Base-by-base conservation (phyloP, 2,888 invertebrate species). In the Brachynemurus nebulosus region DNA sequence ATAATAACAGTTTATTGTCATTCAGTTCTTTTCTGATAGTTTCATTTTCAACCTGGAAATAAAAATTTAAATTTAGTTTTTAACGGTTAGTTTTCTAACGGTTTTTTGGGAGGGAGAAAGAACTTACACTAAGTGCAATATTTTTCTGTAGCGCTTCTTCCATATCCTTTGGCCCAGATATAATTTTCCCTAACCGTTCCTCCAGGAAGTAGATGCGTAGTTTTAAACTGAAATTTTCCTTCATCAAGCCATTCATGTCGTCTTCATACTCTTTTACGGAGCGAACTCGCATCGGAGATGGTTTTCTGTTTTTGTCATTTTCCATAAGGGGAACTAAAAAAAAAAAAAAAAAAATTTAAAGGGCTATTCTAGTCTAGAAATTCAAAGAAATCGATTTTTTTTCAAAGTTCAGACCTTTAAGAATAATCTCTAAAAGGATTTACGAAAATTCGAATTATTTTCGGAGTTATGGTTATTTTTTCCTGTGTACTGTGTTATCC, bases 141-240 rank as follows among this genome's bases (percentile, higher is more conserved):
- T 78, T 73, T 52, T 76, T 77, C 60, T 78, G 78, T 48, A 78
- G 66, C 9, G 72, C 62, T 62, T 78, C 74, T 54, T 81, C 81
- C 56, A 79, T 78, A 39, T 79, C 78, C 27, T 68, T 68, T 39
- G 71, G 57, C 35, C 61, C 71, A 45, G 75, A 75, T 11, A 20
- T 17, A 52, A 78, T 76, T 51, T 69, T 72, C 12, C 80, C 79
- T 65, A 80, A 75, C 58, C 77, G 78, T 63, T 92, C 90, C 62
- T 93, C 91, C 49, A 92, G 70, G 60, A 91, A 88, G 66, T 88
- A 93, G 55, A 95, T 84, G 43, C 91, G 72, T 54, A 93, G 67
- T 65, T 92, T 93, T 16, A 95, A 68, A 64, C 88, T 84, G 59
- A 93, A 95, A 63, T 93, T 95, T 63, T 93, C 93, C 62, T 90